Evolutionary conservation across 2,888 invertebrate genomes (phyloP).

Genomic region (Lumbricus terrestris): DNA sequence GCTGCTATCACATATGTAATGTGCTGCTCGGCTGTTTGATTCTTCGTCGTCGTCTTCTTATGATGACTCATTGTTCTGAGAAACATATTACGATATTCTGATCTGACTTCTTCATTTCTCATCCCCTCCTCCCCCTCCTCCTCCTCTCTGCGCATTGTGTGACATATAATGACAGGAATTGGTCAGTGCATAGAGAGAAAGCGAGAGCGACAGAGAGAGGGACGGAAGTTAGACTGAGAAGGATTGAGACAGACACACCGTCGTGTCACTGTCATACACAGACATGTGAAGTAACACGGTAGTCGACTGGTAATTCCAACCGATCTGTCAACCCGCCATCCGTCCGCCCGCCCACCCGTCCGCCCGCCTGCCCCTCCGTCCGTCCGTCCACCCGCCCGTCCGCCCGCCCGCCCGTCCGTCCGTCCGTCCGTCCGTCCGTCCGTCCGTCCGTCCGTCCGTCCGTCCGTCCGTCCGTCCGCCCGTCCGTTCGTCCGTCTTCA

Average conservation of each 20-base stretch:
- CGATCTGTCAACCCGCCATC: too few relatives aligned
- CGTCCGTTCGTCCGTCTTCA: neutral
- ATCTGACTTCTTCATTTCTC: too few relatives aligned
- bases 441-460: too few relatives aligned
- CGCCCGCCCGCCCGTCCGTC: too few relatives aligned
- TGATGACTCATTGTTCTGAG: neutral
- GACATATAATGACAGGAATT: neutral
- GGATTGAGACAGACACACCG: neutral
- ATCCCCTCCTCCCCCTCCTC: neutral
- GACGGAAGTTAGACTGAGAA: neutral
- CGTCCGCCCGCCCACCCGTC: too few relatives aligned
- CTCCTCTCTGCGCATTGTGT: neutral
- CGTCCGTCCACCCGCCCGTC: too few relatives aligned
- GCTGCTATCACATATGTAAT: too few relatives aligned
- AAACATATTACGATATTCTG: neutral
- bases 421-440: too few relatives aligned
- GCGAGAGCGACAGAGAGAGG: neutral
- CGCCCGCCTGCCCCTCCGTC: too few relatives aligned
- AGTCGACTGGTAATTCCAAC: neutral
- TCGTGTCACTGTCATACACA: too few relatives aligned
- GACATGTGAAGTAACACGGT: neutral
- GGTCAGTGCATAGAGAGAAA: neutral
- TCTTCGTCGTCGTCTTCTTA: neutral
- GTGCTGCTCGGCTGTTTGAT: too few relatives aligned
- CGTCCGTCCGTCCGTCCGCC: too few relatives aligned